A percentile compares a stretch with the other conserved stretches of the same genome.
phyloP scores from a whole-genome alignment of 2,113 vertebrate species.

The Bombycilla garrulus region DNA sequence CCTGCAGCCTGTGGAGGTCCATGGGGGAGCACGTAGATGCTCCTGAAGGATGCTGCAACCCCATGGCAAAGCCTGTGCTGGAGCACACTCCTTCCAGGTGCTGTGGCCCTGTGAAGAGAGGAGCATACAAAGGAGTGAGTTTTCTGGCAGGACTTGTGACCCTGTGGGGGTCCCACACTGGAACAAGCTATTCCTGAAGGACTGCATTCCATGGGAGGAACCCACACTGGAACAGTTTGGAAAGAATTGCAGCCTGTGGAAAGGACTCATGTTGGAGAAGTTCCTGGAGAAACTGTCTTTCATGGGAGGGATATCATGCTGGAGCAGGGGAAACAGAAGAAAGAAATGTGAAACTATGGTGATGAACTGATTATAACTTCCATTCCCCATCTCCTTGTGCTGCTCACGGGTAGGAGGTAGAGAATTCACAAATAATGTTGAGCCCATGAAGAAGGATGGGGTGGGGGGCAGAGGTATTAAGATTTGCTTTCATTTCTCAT shows the following conservation, averaged over 20 bases:
- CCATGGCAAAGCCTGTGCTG: neutral
- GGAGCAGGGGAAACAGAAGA: neutral
- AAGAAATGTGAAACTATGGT: neutral
- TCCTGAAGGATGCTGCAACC: neutral
- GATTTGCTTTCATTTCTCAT: neutral
- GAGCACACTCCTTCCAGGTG: neutral
- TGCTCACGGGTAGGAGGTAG: accelerated
- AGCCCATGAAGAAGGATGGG: neutral
- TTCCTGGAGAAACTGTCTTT: neutral
- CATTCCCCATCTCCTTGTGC: neutral
- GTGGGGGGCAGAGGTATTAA: accelerated
- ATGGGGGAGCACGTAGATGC: neutral
- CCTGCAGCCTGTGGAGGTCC: neutral
- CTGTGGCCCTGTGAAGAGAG: neutral
- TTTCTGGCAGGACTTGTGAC: neutral
- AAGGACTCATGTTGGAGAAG: neutral
- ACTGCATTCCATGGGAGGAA: neutral
- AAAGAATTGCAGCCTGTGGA: neutral
- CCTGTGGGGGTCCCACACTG: no score
- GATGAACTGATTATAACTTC: neutral
- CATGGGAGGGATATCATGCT: neutral
- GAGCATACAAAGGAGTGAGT: accelerated
- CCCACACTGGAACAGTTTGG: no score
- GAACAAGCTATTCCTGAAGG: neutral
- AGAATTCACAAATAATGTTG: neutral